phyloP scores from a whole-genome alignment of 2,113 vertebrate species.

The Cnemophilus loriae region DNA sequence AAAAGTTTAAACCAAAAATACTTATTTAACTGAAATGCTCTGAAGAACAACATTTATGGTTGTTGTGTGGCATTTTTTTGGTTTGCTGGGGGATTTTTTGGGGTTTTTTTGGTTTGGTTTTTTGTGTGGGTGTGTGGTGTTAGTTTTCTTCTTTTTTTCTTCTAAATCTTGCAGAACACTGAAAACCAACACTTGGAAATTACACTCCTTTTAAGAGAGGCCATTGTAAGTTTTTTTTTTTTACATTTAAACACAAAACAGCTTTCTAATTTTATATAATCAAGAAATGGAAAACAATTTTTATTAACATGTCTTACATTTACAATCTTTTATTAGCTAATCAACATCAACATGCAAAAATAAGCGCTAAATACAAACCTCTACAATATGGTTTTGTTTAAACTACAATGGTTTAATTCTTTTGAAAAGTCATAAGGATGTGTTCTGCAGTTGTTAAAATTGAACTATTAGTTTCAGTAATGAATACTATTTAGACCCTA shows the following conservation, averaged over 20 bases:
- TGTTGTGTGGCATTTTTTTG: not conserved
- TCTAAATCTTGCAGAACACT: not conserved
- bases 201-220: not conserved
- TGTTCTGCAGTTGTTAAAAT: conserved; percentile 58
- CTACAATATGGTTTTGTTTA: conserved; percentile 71
- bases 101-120: not conserved
- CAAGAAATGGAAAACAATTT: conserved; percentile 73
- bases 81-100: not conserved
- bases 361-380: conserved; percentile 83
- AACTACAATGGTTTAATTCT: conserved; percentile 67
- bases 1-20: not conserved
- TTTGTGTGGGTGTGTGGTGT: not conserved
- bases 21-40: not conserved
- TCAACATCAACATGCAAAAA: conserved; percentile 90
- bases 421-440: conserved; percentile 60
- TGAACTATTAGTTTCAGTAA: conserved; percentile 68
- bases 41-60: not conserved
- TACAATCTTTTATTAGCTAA: conserved; percentile 90
- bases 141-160: not conserved
- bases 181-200: not conserved
- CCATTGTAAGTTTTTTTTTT: not conserved
- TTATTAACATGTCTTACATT: conserved; percentile 79
- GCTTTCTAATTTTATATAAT: conserved; percentile 36
- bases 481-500: conserved; percentile 60
- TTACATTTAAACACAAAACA: not conserved